phyloP scores from a whole-genome alignment of 1,140 invertebrate species.

The Bombus superbus region DNA sequence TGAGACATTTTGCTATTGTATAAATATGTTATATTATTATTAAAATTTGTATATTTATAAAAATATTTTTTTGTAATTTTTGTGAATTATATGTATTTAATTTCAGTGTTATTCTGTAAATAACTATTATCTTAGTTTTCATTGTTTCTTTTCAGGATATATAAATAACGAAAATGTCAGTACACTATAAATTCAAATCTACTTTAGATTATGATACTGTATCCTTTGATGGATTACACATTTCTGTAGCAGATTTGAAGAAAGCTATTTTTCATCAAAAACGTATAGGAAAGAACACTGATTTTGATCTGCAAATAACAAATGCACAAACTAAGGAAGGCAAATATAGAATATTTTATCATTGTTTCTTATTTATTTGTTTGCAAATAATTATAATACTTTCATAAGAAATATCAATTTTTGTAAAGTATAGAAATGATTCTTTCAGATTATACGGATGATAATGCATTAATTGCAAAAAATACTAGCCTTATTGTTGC shows the following conservation, averaged over 20 bases:
- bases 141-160: constrained; percentile 61
- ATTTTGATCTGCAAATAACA: constrained; percentile 97
- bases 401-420: not conserved
- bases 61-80: not conserved
- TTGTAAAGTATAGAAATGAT: constrained; percentile 62
- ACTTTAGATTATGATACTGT: constrained; percentile 97
- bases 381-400: not conserved
- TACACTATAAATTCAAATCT: constrained; percentile 99
- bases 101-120: not conserved
- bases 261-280: constrained; percentile 97
- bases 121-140: constrained; percentile 19
- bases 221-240: constrained; percentile 98
- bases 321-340: constrained; percentile 99
- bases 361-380: not conserved
- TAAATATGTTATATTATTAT: not conserved
- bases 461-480: constrained; percentile 95
- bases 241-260: constrained; percentile 97
- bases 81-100: not conserved
- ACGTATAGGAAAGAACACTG: constrained; percentile 94
- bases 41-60: not conserved
- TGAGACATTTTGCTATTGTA: not conserved
- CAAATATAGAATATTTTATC: constrained; percentile 76
- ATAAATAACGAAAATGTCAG: constrained; percentile 88
- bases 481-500: constrained; percentile 98
- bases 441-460: constrained; percentile 94